These are phyloP conservation scores for Hybognathus amarus DNA, from an alignment of 2,797 vertebrate genomes.

Conservation along the genomic window DNA sequence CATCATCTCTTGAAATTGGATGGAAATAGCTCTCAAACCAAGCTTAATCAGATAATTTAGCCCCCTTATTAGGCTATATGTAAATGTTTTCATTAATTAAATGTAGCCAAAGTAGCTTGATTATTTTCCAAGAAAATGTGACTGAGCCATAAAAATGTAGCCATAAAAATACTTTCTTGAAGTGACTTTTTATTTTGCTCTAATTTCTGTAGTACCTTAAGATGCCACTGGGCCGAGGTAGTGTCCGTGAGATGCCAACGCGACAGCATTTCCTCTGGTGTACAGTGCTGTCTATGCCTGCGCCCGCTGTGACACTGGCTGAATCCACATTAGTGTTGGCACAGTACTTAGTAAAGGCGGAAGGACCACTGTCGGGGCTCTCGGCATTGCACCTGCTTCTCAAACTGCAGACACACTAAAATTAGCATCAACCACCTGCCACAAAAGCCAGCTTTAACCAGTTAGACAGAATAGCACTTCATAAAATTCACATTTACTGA, in stretches of 20 bases:
- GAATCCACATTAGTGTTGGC: conserved; percentile 47
- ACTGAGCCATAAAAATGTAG: neutral
- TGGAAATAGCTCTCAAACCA: neutral
- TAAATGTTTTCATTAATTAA: neutral
- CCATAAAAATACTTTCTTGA: neutral
- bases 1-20: neutral
- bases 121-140: neutral
- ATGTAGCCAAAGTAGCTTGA: neutral
- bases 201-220: conserved; percentile 52
- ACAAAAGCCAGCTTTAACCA: conserved; percentile 19
- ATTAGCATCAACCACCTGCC: conserved; percentile 42
- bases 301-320: conserved; percentile 17
- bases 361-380: conserved; percentile 56
- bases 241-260: conserved; percentile 50
- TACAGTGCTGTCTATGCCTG: conserved; percentile 7
- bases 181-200: neutral
- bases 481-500: neutral
- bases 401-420: conserved; percentile 51
- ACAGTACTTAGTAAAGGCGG: conserved; percentile 61
- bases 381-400: conserved; percentile 52
- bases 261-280: conserved; percentile 52
- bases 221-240: conserved; percentile 56
- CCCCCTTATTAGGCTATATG: no score
- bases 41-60: neutral
- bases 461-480: neutral